Conservation (phyloP, 1,140 invertebrate species). For the Danaus plexippus region DNA sequence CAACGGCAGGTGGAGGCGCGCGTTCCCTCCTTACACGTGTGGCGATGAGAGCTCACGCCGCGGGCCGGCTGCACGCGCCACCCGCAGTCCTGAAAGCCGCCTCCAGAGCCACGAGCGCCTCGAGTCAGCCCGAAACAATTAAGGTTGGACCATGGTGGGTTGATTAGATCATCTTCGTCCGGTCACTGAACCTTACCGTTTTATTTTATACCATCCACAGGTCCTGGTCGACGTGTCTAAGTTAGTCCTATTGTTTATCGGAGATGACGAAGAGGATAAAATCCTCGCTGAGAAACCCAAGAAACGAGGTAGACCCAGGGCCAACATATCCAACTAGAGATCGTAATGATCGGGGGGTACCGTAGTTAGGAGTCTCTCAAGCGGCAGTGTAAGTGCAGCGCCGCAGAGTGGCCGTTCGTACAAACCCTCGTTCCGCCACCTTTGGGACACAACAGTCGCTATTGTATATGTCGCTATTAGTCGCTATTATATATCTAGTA, state of each 20-base stretch:
- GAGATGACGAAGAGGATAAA: background rate
- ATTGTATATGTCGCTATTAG: too few relatives aligned
- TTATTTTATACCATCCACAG: background rate
- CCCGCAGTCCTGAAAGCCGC: slow-evolving; percentile 87
- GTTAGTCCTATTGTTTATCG: too few relatives aligned
- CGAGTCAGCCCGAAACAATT: slow-evolving; percentile 68
- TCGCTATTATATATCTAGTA: background rate
- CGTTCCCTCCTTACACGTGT: too few relatives aligned
- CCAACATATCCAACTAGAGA: slow-evolving; percentile 22
- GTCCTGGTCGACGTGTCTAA: slow-evolving; percentile 2
- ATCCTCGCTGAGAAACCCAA: background rate
- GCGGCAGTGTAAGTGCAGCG: slow-evolving; percentile 35
- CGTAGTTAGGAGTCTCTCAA: slow-evolving; percentile 20
- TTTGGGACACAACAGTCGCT: slow-evolving; percentile 9
- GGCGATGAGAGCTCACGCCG: slow-evolving; percentile 23
- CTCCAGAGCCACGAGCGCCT: slow-evolving; percentile 82
- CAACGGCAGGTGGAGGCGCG: too few relatives aligned
- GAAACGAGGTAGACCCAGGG: background rate
- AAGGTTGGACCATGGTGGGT: background rate
- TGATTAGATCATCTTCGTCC: too few relatives aligned
- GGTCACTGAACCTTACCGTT: background rate
- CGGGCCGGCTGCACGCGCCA: slow-evolving; percentile 79
- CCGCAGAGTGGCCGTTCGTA: slow-evolving; percentile 39
- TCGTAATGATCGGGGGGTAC: slow-evolving; percentile 9
- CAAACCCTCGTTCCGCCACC: slow-evolving; percentile 34